phyloP scores from a whole-genome alignment of 2,888 invertebrate species.

The Meandrusa payeni region DNA sequence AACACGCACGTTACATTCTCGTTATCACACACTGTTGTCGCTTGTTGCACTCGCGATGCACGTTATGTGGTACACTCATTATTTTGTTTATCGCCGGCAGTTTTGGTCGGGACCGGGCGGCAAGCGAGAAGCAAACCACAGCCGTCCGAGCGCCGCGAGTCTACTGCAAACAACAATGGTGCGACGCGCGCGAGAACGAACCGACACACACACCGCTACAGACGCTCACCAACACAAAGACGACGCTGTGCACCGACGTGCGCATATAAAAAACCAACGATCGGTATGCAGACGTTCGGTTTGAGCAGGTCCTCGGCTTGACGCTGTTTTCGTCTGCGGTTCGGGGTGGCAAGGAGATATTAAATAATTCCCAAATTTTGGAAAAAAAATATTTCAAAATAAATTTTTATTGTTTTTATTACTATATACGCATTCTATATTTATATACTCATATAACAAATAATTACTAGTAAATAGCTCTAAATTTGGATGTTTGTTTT shows the following conservation, averaged over 20 bases:
- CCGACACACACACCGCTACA: slow-evolving; percentile 52
- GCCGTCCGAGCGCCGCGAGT: slow-evolving; percentile 62
- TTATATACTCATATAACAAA: too few species aligned
- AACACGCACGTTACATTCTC: slow-evolving; percentile 73
- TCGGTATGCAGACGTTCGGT: slow-evolving; percentile 81
- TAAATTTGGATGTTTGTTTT: too few species aligned
- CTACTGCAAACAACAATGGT: slow-evolving; percentile 71
- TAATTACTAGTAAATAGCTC: too few species aligned
- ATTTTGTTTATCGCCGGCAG: slow-evolving; percentile 76
- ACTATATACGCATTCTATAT: too few species aligned
- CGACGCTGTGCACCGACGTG: slow-evolving; percentile 56
- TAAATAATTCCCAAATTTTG: slow-evolving; percentile 42
- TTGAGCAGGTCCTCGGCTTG: slow-evolving; percentile 78
- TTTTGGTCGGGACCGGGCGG: slow-evolving; percentile 54
- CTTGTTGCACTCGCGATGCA: slow-evolving; percentile 74
- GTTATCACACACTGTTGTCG: slow-evolving; percentile 77
- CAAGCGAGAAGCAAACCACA: slow-evolving; percentile 48
- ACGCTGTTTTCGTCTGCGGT: slow-evolving; percentile 80
- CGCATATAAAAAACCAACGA: slow-evolving; percentile 78
- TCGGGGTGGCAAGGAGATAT: slow-evolving; percentile 60
- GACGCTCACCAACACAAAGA: slow-evolving; percentile 49
- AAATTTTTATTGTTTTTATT: too few species aligned
- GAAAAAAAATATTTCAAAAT: too few species aligned
- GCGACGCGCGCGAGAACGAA: slow-evolving; percentile 65
- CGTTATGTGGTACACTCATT: slow-evolving; percentile 72